Conservation (phyloP, 2,888 invertebrate species). For the Ptychoptera contaminata region DNA sequence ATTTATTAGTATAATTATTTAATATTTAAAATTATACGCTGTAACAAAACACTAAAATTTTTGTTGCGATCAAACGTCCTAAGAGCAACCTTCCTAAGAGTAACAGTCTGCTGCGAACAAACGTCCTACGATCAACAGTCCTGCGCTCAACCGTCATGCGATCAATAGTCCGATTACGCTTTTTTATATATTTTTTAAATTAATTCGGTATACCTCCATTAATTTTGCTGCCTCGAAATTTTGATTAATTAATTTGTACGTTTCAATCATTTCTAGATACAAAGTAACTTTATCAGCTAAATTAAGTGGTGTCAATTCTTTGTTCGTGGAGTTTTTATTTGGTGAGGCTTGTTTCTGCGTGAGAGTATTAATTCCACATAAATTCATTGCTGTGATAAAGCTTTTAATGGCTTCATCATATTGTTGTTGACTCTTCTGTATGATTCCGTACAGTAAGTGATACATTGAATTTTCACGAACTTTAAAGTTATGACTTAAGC, state of each 20-base stretch:
- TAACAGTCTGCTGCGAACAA: too few species aligned
- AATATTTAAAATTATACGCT: too few species aligned
- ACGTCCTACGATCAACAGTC: too few species aligned
- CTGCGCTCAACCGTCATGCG: too few species aligned
- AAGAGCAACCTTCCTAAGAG: too few species aligned
- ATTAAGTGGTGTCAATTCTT: conserved; percentile 29
- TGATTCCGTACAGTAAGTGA: conserved; percentile 70
- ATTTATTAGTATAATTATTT: too few species aligned
- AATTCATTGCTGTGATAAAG: conserved; percentile 55
- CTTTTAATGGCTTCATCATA: conserved; percentile 56
- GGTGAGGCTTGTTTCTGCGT: conserved; percentile 4
- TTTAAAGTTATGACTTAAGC: conserved; percentile 83
- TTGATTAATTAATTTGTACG: conserved; percentile 50
- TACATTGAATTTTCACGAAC: conserved; percentile 83
- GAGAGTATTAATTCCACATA: conserved; percentile 33
- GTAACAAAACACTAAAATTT: too few species aligned
- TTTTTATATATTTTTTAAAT: too few species aligned
- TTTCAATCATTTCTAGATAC: conserved; percentile 72
- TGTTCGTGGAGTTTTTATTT: conserved; percentile 5
- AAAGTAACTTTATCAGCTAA: conserved; percentile 69
- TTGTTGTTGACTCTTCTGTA: conserved; percentile 60
- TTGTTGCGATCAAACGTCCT: too few species aligned
- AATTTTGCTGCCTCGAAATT: conserved; percentile 64
- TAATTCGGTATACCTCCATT: too few species aligned
- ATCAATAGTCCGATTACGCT: too few species aligned